Percentiles rank a stretch among this genome's conserved stretches.
These are phyloP conservation scores for Drosophila watanabei DNA, from an alignment of 1,140 invertebrate species.

Conservation along the genomic window DNA sequence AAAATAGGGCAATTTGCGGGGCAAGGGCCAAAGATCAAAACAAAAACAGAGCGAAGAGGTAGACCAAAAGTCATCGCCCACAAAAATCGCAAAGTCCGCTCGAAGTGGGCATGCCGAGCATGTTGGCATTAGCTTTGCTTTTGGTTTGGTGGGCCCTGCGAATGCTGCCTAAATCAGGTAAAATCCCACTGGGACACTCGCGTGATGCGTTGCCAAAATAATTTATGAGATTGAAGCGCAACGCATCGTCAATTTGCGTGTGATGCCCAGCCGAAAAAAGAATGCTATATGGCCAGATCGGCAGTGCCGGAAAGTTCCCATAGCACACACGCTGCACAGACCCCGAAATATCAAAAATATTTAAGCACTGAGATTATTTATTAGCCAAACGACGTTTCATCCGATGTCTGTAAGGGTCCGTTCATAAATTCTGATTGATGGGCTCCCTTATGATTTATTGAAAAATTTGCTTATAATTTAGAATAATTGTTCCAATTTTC, in stretches of 20 bases:
- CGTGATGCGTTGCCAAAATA: conserved; percentile 85
- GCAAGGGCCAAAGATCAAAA: conserved; percentile 77
- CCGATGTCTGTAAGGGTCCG: neutral
- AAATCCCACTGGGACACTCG: conserved; percentile 67
- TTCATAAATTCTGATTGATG: conserved; percentile 28
- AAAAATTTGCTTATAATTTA: conserved; percentile 42
- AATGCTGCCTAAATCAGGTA: conserved; percentile 71
- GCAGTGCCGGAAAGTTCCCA: conserved; percentile 51
- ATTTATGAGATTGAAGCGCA: conserved; percentile 81
- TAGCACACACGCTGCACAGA: conserved; percentile 37
- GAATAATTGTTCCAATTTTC: conserved; percentile 50
- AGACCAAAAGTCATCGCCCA: conserved; percentile 81
- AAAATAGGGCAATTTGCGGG: conserved; percentile 76
- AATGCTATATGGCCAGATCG: conserved; percentile 43
- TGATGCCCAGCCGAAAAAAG: conserved; percentile 40
- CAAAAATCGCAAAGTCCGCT: conserved; percentile 71
- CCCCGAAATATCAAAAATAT: conserved; percentile 46
- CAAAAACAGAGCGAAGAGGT: conserved; percentile 70
- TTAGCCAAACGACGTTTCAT: conserved; percentile 33
- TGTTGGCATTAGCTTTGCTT: conserved; percentile 71
- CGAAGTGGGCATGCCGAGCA: conserved; percentile 66
- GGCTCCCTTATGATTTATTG: conserved; percentile 43
- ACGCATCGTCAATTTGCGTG: conserved; percentile 83
- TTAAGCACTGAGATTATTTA: conserved; percentile 45
- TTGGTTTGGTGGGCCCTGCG: conserved; percentile 43